Conservation (phyloP, 2,113 vertebrate genomes). For the Ptyas mucosa region DNA sequence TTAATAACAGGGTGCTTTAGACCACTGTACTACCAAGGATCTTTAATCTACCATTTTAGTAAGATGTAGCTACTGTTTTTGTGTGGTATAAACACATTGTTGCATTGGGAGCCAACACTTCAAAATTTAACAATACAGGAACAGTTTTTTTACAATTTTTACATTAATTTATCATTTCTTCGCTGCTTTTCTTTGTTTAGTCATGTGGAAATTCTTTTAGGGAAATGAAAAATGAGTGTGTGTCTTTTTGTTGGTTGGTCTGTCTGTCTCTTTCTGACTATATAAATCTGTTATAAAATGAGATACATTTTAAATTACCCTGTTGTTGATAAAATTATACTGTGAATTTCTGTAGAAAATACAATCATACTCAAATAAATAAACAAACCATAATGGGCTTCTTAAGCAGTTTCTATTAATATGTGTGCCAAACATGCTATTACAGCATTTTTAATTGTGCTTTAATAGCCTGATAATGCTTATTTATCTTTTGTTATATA, state of each 20-base stretch:
- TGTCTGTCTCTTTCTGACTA: neutral
- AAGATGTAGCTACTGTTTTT: neutral
- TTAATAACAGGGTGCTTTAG: no score
- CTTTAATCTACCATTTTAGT: neutral
- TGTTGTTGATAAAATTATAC: neutral
- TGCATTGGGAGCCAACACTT: neutral
- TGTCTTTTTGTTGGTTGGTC: no score
- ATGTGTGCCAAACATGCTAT: neutral
- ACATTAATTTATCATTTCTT: neutral
- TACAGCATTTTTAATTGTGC: neutral
- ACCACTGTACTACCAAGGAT: no score
- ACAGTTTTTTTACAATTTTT: neutral
- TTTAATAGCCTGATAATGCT: neutral
- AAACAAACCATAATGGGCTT: neutral
- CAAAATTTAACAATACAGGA: neutral
- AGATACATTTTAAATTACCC: neutral
- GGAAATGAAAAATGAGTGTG: neutral
- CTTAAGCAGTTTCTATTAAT: neutral
- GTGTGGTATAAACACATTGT: neutral
- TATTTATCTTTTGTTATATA: neutral
- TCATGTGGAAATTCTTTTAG: neutral
- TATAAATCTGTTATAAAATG: neutral
- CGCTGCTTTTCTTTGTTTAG: neutral
- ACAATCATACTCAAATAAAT: neutral
- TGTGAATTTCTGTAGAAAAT: neutral